phyloP scores from a whole-genome alignment of 2,888 invertebrate genomes.

The Ochlodes sylvanus region DNA sequence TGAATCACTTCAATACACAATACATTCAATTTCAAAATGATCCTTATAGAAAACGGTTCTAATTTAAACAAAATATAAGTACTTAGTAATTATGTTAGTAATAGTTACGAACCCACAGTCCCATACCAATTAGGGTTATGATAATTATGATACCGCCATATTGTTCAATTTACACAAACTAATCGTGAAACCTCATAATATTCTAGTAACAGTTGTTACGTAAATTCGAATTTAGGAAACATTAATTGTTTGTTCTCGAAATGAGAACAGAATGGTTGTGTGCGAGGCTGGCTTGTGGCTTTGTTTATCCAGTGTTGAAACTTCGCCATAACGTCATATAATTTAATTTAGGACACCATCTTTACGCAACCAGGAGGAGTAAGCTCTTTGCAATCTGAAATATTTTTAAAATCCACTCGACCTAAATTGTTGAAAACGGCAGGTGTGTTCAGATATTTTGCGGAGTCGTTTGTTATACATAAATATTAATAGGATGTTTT shows the following conservation, averaged over 20 bases:
- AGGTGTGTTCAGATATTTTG: not conserved
- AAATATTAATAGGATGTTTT: no score
- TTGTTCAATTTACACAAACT: not conserved
- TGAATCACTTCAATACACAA: no score
- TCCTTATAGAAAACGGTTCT: no score
- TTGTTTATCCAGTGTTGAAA: slow-evolving; percentile 76
- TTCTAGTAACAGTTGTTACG: slow-evolving; percentile 21
- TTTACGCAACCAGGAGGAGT: slow-evolving; percentile 46
- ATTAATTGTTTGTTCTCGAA: slow-evolving; percentile 64
- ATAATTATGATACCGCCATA: no score
- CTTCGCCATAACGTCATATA: slow-evolving; percentile 65
- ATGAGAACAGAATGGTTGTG: slow-evolving; percentile 67
- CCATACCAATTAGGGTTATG: no score
- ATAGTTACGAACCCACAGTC: no score
- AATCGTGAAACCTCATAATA: not conserved
- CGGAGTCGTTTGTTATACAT: not conserved
- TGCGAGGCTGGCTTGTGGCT: slow-evolving; percentile 55
- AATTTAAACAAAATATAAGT: no score
- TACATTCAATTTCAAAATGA: no score
- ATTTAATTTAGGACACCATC: slow-evolving; percentile 37
- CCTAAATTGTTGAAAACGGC: slow-evolving; percentile 3
- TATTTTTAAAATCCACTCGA: not conserved
- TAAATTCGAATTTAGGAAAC: slow-evolving; percentile 37
- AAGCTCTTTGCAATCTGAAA: slow-evolving; percentile 18
- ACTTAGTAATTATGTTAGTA: no score